A percentile compares a stretch with the other conserved stretches of the same genome.
phyloP scores from a whole-genome alignment of 2,888 invertebrate species.

The Cephonodes hylas region DNA sequence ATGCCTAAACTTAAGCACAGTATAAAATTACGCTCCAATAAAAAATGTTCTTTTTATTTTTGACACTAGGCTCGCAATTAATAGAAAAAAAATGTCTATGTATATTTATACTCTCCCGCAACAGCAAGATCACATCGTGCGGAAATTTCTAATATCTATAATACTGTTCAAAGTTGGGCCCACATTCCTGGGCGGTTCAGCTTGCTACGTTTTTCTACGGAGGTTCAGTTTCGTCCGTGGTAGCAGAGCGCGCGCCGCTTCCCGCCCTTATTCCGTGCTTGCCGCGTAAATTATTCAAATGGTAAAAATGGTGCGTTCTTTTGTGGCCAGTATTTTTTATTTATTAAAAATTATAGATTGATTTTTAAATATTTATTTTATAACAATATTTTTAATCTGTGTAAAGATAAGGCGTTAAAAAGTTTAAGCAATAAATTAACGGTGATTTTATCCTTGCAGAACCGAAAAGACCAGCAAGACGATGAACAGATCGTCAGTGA shows the following conservation, averaged over 20 bases:
- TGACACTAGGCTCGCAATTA: no score
- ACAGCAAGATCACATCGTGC: constrained; percentile 18
- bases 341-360: constrained; percentile 10
- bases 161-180: constrained; percentile 20
- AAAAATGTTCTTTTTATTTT: no score
- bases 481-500: constrained; percentile 78
- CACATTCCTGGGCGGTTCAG: constrained; percentile 44
- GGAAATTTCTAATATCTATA: not conserved
- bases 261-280: constrained; percentile 36
- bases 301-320: constrained; percentile 59
- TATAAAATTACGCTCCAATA: no score
- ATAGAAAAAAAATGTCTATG: no score
- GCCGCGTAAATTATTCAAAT: constrained; percentile 31
- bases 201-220: constrained; percentile 48
- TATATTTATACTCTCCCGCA: constrained; percentile 12
- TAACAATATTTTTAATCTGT: not conserved
- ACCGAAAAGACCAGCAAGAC: constrained; percentile 58
- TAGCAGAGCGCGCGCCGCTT: constrained; percentile 49
- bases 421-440: not conserved
- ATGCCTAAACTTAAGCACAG: no score
- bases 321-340: constrained; percentile 12
- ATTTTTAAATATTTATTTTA: not conserved
- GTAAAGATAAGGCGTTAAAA: not conserved
- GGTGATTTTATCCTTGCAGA: constrained; percentile 46
- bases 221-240: constrained; percentile 53